Evolutionary conservation across 2,888 invertebrate genomes (phyloP).

Genomic region (Meta bourneti): DNA sequence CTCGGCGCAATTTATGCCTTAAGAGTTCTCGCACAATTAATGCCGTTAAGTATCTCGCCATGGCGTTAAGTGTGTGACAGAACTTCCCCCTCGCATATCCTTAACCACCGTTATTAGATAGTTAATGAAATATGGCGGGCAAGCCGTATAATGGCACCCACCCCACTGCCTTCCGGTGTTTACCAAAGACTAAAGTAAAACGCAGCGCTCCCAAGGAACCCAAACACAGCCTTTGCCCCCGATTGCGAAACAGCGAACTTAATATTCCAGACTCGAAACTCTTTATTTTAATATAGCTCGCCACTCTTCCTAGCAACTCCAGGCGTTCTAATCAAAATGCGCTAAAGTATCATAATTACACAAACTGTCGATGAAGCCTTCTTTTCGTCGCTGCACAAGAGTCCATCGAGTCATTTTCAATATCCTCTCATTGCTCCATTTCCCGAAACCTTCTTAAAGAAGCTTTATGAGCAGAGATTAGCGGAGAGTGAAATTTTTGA

Average conservation of each 20-base stretch:
- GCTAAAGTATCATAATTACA: background rate
- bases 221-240: background rate
- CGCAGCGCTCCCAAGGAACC: background rate
- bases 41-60: background rate
- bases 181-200: background rate
- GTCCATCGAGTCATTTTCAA: background rate
- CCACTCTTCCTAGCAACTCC: background rate
- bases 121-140: background rate
- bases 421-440: background rate
- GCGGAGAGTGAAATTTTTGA: constrained; percentile 1
- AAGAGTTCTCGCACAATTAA: too few species aligned
- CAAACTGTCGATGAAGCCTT: background rate
- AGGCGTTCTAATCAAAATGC: background rate
- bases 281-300: background rate
- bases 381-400: background rate
- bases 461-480: background rate
- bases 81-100: background rate
- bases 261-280: background rate
- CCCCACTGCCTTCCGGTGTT: too few species aligned
- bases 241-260: background rate
- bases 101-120: background rate
- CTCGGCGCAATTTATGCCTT: too few species aligned
- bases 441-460: too few species aligned
- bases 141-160: too few species aligned
- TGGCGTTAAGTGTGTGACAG: background rate